Conservation (phyloP, 2,113 vertebrate genomes). For the Pandion haliaetus region DNA sequence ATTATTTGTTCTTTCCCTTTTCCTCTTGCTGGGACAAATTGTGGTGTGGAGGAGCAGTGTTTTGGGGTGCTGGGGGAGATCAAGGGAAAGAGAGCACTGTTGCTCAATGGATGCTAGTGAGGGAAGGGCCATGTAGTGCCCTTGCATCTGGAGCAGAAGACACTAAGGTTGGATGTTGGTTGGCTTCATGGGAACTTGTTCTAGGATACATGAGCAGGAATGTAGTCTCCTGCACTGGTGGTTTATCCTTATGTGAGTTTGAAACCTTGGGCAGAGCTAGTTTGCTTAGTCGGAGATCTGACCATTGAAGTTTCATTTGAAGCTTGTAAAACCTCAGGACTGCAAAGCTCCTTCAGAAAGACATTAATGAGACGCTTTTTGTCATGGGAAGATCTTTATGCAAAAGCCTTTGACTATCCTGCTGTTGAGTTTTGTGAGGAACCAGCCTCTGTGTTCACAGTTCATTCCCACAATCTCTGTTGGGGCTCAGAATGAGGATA, state of each 20-base stretch:
- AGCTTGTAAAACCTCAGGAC: neutral
- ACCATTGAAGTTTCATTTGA: rapidly evolving
- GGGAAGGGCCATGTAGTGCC: too few relatives aligned
- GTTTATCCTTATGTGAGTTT: neutral
- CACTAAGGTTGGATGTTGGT: neutral
- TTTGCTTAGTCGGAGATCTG: neutral
- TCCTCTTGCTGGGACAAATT: neutral
- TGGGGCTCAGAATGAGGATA: neutral
- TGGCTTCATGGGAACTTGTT: neutral
- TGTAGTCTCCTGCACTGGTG: rapidly evolving
- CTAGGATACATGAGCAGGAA: neutral
- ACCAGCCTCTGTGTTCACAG: neutral
- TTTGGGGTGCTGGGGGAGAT: neutral
- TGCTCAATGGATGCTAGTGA: too few relatives aligned
- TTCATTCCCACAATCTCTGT: neutral
- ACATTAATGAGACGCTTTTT: neutral
- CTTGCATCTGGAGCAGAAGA: neutral
- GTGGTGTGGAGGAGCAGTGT: neutral
- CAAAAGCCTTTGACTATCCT: neutral
- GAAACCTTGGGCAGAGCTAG: neutral
- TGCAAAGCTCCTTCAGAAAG: neutral
- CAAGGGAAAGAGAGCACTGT: neutral
- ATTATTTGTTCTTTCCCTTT: neutral
- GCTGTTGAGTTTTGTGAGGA: neutral
- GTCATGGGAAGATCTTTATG: neutral